Evolutionary conservation across 2,113 vertebrate species (phyloP), one percentile per base, ranked within the genome.

Genomic region (Prunella fulvescens): DNA sequence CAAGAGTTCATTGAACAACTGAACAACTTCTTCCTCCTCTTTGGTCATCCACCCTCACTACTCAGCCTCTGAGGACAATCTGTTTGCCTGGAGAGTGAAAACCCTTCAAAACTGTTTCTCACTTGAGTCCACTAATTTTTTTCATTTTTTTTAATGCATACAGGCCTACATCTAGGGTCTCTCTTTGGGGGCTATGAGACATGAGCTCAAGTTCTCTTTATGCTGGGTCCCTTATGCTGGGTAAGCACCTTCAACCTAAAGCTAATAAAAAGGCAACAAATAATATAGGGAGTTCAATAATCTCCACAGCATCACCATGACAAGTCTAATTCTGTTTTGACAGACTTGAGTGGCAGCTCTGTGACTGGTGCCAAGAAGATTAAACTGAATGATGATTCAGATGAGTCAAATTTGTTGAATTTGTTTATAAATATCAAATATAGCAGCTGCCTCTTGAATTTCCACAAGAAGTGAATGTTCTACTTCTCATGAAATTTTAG

Each of bases 301-400:
- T 48, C 20, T 81, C 65, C 50, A 48, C n/a, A 37, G n/a, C 54
- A 83, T 71, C 67, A 62, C 22, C 73, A 81, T 48, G 60, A 74
- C 77, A 95, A 79, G 48, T 14, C 19, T 93, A 91, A 87, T 73
- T 82, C 37, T 94, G 54, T 88, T 95, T 90, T 94, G 90, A 95
- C 81, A 94, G 37, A 65, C 9, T 31, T 31, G 64, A 94, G 67
- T 90, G 82, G 86, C 79, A 95, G 23, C 31, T 85, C 71, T 90
- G 60, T 31, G 26, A 70, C 56, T 58, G 42, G 14, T 83, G 65
- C 78, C 81, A 90, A 81, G 45, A 71, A 82, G 42, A 86, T 86
- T 61, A 80, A 93, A 88, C 25, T 39, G 37, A 81, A 71, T 23
- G 42, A 92, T 81, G 76, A 85, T 31, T 92, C 77, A 83, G 15